Conservation (phyloP, 2,113 vertebrate genomes). For the Ivindomyrus marchei region DNA sequence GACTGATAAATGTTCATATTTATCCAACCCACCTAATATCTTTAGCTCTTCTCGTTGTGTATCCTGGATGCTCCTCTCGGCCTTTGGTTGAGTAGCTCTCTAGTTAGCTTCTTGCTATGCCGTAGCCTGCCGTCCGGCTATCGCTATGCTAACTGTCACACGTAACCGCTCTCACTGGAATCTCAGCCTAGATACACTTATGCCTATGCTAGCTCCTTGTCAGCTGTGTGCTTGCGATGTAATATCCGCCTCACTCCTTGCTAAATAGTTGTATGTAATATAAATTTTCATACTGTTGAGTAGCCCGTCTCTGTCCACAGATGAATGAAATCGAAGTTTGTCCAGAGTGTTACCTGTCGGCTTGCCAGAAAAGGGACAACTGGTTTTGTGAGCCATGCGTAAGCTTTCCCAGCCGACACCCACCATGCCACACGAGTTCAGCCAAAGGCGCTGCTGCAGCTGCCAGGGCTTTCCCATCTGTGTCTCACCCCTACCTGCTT, state of each 20-base stretch:
- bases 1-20: not conserved
- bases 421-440: not conserved
- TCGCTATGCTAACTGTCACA: not conserved
- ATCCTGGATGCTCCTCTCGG: not conserved
- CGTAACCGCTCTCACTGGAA: not conserved
- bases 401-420: constrained; percentile 53
- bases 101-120: not conserved
- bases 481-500: not conserved
- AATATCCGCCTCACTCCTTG: not conserved
- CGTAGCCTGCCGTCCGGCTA: not conserved
- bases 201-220: not conserved
- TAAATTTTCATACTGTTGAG: not conserved
- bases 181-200: not conserved
- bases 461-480: not conserved
- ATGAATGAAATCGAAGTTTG: constrained; percentile 99
- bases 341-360: constrained; percentile 96
- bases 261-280: not conserved
- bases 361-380: constrained; percentile 98
- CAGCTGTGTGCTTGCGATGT: not conserved
- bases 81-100: not conserved
- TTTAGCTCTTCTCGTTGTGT: not conserved
- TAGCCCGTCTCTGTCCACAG: constrained; percentile 53
- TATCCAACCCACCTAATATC: not conserved
- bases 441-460: not conserved
- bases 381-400: constrained; percentile 99